phyloP scores from a whole-genome alignment of 2,888 invertebrate species.

The Epinotia brunnichana region DNA sequence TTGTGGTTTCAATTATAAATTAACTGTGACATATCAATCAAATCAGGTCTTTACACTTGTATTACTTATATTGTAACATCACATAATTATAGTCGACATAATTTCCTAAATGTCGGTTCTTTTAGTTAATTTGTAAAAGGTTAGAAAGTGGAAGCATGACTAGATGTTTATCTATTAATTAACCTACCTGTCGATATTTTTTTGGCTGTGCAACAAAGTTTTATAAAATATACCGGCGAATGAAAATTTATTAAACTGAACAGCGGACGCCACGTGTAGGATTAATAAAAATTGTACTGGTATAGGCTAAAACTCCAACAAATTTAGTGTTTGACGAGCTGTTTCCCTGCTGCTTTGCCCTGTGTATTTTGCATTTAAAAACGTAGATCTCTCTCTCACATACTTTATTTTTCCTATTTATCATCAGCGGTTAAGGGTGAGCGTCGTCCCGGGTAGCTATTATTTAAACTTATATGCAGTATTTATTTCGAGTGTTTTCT shows the following conservation, averaged over 20 bases:
- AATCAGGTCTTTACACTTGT: constrained; percentile 9
- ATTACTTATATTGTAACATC: constrained; percentile 4
- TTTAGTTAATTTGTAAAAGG: neutral
- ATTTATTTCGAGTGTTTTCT: neutral
- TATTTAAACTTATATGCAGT: neutral
- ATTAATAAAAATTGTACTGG: neutral
- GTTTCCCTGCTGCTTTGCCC: too few species aligned
- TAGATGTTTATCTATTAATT: neutral
- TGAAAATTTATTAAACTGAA: neutral
- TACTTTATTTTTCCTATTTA: neutral
- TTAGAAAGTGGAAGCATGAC: neutral
- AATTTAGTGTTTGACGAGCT: neutral
- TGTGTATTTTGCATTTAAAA: neutral
- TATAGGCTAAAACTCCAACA: neutral
- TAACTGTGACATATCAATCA: constrained; percentile 36
- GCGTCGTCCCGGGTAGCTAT: neutral
- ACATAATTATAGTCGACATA: neutral
- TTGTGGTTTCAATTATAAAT: constrained; percentile 11
- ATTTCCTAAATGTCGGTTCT: neutral
- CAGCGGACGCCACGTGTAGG: neutral
- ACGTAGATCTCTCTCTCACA: neutral
- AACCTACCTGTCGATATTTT: neutral
- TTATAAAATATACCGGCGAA: neutral
- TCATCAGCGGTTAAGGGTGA: neutral
- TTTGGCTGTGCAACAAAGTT: constrained; percentile 4